A percentile compares a stretch with the other conserved stretches of the same genome.
These are phyloP conservation scores for Sander vitreus DNA, from an alignment of 2,113 vertebrate genomes.

Conservation along the genomic window DNA sequence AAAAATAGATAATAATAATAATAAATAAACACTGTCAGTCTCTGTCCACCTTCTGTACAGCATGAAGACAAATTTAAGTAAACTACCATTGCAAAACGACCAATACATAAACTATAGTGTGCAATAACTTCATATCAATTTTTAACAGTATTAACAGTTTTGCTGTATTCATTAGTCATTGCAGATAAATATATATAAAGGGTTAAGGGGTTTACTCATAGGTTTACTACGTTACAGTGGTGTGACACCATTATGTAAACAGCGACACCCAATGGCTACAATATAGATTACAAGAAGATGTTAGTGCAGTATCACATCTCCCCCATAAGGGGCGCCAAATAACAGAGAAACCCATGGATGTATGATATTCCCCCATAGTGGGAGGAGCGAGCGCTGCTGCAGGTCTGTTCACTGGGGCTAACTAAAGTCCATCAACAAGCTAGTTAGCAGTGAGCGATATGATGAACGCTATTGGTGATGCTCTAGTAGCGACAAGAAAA, in stretches of 20 bases:
- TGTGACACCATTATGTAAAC: conserved; percentile 9
- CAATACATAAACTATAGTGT: neutral
- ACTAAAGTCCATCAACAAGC: conserved; percentile 72
- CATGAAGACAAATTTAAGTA: neutral
- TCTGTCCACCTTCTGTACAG: neutral
- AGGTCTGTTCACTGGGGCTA: conserved; percentile 56
- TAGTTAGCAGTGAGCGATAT: conserved; percentile 64
- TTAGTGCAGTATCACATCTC: neutral
- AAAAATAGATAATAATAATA: neutral
- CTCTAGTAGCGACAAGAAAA: neutral
- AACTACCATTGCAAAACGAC: neutral
- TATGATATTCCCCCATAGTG: neutral
- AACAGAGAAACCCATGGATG: neutral
- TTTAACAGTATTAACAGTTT: neutral
- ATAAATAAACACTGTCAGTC: neutral
- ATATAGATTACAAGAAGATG: accelerated
- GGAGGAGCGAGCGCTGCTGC: conserved; percentile 52
- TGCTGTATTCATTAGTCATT: neutral
- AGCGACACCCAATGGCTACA: conserved; percentile 52
- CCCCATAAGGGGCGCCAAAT: conserved; percentile 39
- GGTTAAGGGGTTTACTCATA: too few species aligned
- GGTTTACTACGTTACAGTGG: too few species aligned
- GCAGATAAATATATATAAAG: too few species aligned
- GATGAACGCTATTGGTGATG: conserved; percentile 8
- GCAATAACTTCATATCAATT: neutral